Evolutionary conservation across 2,113 vertebrate genomes (phyloP).

Genomic region (Rattus norvegicus): GRCr8 NC_086021.1:189021501-189022000

Average conservation of each 20-base stretch:
- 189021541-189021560: background rate
- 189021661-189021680: background rate
- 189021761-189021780: background rate
- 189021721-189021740: background rate
- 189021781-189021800: background rate
- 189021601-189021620: background rate
- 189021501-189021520: background rate
- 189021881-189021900: too few species aligned
- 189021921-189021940: background rate
- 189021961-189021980: background rate
- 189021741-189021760: background rate
- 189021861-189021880: background rate
- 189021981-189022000: background rate
- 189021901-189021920: background rate
- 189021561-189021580: background rate
- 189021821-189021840: background rate
- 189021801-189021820: background rate
- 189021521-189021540: background rate
- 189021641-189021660: background rate
- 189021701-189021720: background rate
- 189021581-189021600: background rate
- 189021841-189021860: background rate
- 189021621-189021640: background rate
- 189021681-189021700: background rate
- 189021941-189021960: background rate